A percentile compares a stretch with the other conserved stretches of the same genome.
Evolutionary conservation across 2,113 vertebrate species (phyloP).

Genomic region (Mungos mungo): DNA sequence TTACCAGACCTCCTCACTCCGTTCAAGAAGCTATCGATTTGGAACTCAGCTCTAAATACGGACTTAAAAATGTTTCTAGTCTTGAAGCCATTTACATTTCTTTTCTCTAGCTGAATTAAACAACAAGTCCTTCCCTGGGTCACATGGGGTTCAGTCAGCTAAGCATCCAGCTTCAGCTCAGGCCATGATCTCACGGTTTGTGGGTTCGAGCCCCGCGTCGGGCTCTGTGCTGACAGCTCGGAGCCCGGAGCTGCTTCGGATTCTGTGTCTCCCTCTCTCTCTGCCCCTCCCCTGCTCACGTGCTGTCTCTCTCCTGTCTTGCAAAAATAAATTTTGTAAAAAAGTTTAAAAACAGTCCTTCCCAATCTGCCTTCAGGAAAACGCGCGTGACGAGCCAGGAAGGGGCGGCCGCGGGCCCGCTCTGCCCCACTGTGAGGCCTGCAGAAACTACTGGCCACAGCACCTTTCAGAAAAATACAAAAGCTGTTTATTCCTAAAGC

Average conservation of each 20-base stretch:
- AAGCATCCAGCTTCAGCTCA: no score
- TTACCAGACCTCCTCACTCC: background rate
- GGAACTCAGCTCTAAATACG: background rate
- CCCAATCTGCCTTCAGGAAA: background rate
- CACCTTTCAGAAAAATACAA: background rate
- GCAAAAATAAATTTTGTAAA: no score
- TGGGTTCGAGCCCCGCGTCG: no score
- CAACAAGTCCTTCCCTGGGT: no score
- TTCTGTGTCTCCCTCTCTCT: no score
- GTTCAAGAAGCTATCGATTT: background rate
- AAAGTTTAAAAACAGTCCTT: background rate
- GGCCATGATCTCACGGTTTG: rapidly evolving
- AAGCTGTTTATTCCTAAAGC: background rate
- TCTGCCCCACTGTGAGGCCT: background rate
- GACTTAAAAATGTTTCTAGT: background rate
- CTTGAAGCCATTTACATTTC: background rate
- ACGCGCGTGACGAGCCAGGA: background rate
- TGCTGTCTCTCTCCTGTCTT: no score
- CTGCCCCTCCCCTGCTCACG: no score
- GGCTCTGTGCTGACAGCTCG: no score
- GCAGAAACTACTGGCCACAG: background rate
- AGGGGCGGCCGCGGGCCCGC: no score
- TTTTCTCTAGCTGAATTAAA: background rate
- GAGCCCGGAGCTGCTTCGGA: no score
- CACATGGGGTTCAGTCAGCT: no score